Conservation (phyloP, 1,140 invertebrate genomes). For the Macrocentrus cingulum region DNA sequence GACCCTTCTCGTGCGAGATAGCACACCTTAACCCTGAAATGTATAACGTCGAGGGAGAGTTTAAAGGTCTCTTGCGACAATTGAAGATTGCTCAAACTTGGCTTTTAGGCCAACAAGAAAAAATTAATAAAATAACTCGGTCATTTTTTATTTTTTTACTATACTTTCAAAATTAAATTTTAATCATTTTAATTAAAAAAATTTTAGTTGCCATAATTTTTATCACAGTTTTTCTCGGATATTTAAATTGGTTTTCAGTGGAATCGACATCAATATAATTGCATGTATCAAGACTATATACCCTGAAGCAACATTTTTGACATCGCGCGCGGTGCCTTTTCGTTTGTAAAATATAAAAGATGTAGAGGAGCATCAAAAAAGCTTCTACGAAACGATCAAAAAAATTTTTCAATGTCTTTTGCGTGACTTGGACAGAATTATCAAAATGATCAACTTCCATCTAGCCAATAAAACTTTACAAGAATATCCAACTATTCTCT, state of each 20-base stretch:
- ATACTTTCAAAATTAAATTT: background rate
- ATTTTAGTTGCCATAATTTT: too few relatives aligned
- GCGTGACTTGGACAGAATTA: too few relatives aligned
- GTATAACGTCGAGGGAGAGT: conserved; percentile 13
- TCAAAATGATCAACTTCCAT: too few relatives aligned
- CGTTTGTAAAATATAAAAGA: background rate
- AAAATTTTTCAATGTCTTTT: background rate
- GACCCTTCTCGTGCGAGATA: conserved; percentile 29
- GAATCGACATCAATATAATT: too few relatives aligned
- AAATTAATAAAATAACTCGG: background rate
- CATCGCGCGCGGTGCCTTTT: background rate
- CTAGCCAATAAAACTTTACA: too few relatives aligned
- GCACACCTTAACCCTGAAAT: conserved; percentile 35
- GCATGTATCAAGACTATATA: too few relatives aligned
- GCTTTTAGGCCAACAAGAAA: conserved; percentile 31
- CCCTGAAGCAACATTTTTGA: too few relatives aligned
- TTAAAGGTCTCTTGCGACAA: conserved; percentile 24
- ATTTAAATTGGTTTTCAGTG: too few relatives aligned
- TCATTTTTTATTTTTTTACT: background rate
- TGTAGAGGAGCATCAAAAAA: background rate
- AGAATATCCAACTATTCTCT: too few relatives aligned
- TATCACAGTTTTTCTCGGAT: too few relatives aligned
- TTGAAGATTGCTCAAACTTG: conserved; percentile 28
- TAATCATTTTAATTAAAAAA: background rate
- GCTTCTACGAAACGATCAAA: background rate